Evolutionary conservation across 2,888 invertebrate species (phyloP), one percentile per base, ranked within the genome.

Genomic region (Pachydiplax longipennis): DNA sequence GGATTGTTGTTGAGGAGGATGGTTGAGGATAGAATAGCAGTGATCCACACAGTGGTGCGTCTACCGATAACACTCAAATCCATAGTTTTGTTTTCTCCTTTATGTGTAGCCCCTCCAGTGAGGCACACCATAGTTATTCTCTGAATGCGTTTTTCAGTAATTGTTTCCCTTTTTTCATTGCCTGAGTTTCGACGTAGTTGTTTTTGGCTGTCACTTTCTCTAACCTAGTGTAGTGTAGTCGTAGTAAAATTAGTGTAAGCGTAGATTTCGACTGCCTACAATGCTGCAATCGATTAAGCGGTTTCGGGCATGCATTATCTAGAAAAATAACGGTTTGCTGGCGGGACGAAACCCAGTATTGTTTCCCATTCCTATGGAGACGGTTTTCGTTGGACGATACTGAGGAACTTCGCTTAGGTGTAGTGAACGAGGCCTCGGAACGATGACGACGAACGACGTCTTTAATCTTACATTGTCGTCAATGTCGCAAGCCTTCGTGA

Each of bases 211-310:
- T 83, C 83, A 35, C 61, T 83, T 58, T 58, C 44, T 44, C 18
- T 58, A 83, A 83, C 44, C 44, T 83, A 83, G 83, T 35, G 83
- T 83, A 83, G 83, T 58, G 83, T 83, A 83, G 83, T 58, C 58
- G 83, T 83, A 83, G 83, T 83, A 25, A 83, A 58, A 35, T 35
- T 83, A 83, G 83, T 58, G 83, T 83, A 83, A n/a, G 53, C 53
- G 83, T 83, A 83, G 83, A 58, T 83, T 82, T 83, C n/a, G 83
- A 58, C 83, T 83, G 83, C 83, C 83, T 83, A 83, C 83, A 58
- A 83, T 83, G 58, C 58, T 83, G 83, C 58, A 58, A 83, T 83
- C 83, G 83, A 83, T 83, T 53, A 83, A 83, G 83, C 25, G 22
- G 58, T 83, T 83, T 58, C 58, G 83, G 83, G 83, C 83, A 83